Evolutionary conservation across 2,888 invertebrate genomes (phyloP).

Genomic region (Platypus cylindrus): DNA sequence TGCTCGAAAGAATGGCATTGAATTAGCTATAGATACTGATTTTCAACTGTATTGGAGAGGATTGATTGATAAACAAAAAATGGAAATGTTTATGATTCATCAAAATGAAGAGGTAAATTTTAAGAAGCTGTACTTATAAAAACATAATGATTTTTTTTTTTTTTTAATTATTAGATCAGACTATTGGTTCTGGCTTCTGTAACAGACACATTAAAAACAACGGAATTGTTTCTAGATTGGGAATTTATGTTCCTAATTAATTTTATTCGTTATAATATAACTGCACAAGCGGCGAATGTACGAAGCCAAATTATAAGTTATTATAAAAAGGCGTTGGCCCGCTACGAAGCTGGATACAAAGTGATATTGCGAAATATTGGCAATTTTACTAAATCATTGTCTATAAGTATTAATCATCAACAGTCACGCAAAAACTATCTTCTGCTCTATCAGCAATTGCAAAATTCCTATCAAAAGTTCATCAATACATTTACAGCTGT

Average conservation of each 20-base stretch:
- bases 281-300: slow-evolving; percentile 53
- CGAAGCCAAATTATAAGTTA: slow-evolving; percentile 55
- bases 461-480: slow-evolving; percentile 16
- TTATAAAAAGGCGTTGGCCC: slow-evolving; percentile 53
- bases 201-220: slow-evolving; percentile 60
- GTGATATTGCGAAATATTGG: slow-evolving; percentile 22
- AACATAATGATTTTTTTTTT: too few relatives aligned
- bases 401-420: slow-evolving; percentile 4
- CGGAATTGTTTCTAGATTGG: slow-evolving; percentile 45
- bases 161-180: slow-evolving; percentile 42
- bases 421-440: slow-evolving; percentile 12
- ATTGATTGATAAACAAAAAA: slow-evolving; percentile 37
- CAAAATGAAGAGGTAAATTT: slow-evolving; percentile 52
- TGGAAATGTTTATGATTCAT: slow-evolving; percentile 45
- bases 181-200: slow-evolving; percentile 55
- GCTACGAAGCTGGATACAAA: slow-evolving; percentile 39
- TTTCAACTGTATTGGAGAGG: slow-evolving; percentile 39
- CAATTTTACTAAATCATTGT: slow-evolving; percentile 7
- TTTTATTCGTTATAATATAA: slow-evolving; percentile 56
- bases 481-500: slow-evolving; percentile 17
- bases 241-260: slow-evolving; percentile 52
- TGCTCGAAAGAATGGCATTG: slow-evolving; percentile 38
- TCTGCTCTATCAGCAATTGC: slow-evolving; percentile 15
- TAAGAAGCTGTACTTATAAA: too few relatives aligned
- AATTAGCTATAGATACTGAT: slow-evolving; percentile 19